Evolutionary conservation across 2,113 vertebrate species (phyloP), one percentile per base, ranked within the genome.

Genomic region (Daphoenositta chrysoptera): DNA sequence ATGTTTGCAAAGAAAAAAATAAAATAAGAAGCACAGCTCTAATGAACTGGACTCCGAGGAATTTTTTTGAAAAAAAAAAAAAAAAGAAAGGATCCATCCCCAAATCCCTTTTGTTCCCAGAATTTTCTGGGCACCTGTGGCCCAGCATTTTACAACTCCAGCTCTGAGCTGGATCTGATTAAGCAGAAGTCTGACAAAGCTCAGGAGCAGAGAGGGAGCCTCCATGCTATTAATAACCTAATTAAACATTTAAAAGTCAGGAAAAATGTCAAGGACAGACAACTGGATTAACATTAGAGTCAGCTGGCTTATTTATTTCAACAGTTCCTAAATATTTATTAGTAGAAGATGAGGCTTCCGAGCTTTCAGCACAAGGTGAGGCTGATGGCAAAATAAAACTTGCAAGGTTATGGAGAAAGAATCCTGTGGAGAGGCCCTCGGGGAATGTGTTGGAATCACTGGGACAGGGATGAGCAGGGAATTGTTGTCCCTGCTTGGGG

Each of bases 281-380:
- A 81, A 87, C 54, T 89, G 92, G 85, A 81, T 83, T 93, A 89
- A 68, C 81, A 70, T 42, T 17, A 20, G 76, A 95, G 85, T 79
- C 86, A 87, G 35, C 33, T 68, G 64, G 20, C 51, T 93, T 94
- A 70, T 96, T 96, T 96, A 91, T 95, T 83, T 91, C 94, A 42
- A 81, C 37, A 94, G 69, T 96, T 92, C 80, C 94, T 96, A 97
- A 96, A 93, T 97, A 66, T 87, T 95, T 96, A 95, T 95, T 95
- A 90, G 83, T 72, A 82, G 78, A 50, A 89, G 90, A 91, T 80
- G 94, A 96, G 65, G 64, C 68, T 93, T 89, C 78, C 63, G 13
- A 47, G 82, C 60, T 92, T 66, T 70, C 28, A 78, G 88, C 40
- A 23, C 54, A 54, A 94, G 96, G 82, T 88, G 70, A 92, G 73